Evolutionary conservation across 1,140 invertebrate species (phyloP).

Genomic region (Branchinecta lindahli): DNA sequence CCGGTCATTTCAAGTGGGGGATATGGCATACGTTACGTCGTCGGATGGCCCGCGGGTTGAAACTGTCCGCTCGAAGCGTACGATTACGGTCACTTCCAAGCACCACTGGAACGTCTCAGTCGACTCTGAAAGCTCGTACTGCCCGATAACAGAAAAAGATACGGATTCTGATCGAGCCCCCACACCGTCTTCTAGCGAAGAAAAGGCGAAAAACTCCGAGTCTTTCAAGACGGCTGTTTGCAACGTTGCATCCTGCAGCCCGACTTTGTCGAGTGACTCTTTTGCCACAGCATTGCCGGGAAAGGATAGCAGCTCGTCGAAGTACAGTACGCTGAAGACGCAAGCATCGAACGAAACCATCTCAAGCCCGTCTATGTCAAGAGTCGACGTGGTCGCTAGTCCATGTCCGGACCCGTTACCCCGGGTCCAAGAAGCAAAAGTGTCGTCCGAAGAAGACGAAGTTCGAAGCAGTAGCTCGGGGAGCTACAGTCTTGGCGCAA

Average conservation of each 20-base stretch:
- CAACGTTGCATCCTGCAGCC: background rate
- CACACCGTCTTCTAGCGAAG: background rate
- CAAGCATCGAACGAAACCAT: background rate
- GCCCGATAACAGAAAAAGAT: background rate
- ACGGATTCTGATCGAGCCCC: background rate
- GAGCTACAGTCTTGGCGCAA: slow-evolving; percentile 32
- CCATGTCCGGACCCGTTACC: background rate
- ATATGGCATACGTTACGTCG: background rate
- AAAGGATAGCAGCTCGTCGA: background rate
- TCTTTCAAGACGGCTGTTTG: background rate
- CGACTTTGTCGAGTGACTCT: background rate
- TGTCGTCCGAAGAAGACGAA: slow-evolving; percentile 14
- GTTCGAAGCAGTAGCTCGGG: slow-evolving; percentile 38
- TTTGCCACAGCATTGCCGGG: background rate
- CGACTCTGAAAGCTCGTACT: slow-evolving; percentile 3
- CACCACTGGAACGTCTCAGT: background rate
- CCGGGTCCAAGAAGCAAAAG: background rate
- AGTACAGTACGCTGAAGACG: background rate
- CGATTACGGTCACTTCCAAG: background rate
- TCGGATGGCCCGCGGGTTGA: background rate
- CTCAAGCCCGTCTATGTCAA: background rate
- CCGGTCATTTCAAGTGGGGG: background rate
- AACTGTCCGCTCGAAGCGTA: background rate
- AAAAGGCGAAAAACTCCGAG: background rate
- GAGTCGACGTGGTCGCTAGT: background rate